These are phyloP conservation scores for Isichthys henryi DNA, from an alignment of 2,113 vertebrate genomes.

Conservation along the genomic window DNA sequence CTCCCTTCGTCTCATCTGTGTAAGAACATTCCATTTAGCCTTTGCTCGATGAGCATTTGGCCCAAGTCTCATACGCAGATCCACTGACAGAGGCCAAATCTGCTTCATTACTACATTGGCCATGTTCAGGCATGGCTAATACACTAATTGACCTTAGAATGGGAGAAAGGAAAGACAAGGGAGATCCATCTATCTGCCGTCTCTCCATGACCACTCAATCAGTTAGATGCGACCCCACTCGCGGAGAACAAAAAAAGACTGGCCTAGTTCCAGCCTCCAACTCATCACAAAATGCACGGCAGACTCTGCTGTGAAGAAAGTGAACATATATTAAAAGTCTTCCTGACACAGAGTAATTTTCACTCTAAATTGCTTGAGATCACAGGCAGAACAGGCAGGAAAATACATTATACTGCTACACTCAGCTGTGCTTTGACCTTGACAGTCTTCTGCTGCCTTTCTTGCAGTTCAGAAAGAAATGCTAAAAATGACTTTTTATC, in stretches of 20 bases:
- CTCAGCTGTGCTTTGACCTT: slow-evolving; percentile 10
- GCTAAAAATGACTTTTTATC: not conserved
- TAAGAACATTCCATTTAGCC: not conserved
- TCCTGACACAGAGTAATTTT: slow-evolving; percentile 12
- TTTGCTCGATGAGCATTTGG: slow-evolving; percentile 36
- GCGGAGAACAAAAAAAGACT: not conserved
- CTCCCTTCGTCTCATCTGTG: not conserved
- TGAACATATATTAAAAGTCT: slow-evolving; percentile 1
- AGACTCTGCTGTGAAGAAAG: not conserved
- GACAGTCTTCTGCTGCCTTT: not conserved
- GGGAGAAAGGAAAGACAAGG: slow-evolving; percentile 14
- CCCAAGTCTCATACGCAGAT: slow-evolving; percentile 33
- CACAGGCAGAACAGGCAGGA: not conserved
- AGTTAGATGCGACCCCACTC: slow-evolving; percentile 28
- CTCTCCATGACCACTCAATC: slow-evolving; percentile 24
- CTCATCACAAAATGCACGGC: not conserved
- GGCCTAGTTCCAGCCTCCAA: not conserved
- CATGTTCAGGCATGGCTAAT: slow-evolving; percentile 26
- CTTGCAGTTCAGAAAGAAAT: not conserved
- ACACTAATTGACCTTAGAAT: slow-evolving; percentile 30
- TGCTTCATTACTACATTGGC: slow-evolving; percentile 22
- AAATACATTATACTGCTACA: not conserved
- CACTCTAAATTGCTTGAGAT: slow-evolving; percentile 9
- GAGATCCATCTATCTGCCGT: slow-evolving; percentile 9
- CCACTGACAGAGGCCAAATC: not conserved